These are phyloP conservation scores for Drepana falcataria DNA, from an alignment of 2,888 invertebrate genomes.

Conservation along the genomic window DNA sequence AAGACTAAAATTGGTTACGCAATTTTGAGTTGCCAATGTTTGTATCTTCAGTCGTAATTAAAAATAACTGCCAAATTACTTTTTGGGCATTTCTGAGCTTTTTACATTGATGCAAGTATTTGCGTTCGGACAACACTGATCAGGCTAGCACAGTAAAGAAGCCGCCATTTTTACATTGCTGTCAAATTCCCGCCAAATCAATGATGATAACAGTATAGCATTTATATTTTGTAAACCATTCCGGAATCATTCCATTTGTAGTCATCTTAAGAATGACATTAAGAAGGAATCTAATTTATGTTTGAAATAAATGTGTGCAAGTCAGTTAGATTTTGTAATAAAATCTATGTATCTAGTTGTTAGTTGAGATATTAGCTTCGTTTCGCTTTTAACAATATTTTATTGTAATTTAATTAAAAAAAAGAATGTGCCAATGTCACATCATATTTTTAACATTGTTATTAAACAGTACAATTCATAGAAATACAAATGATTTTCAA, in stretches of 20 bases:
- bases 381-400: constrained; percentile 5
- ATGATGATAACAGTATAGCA: neutral
- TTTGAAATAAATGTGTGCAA: constrained; percentile 23
- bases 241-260: constrained; percentile 50
- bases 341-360: constrained; percentile 11
- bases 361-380: neutral
- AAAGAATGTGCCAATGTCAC: constrained; percentile 44
- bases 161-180: neutral
- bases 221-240: constrained; percentile 30
- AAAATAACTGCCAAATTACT: no score
- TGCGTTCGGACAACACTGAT: no score
- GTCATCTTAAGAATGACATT: constrained; percentile 13
- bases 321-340: constrained; percentile 27
- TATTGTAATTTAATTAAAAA: constrained; percentile 13
- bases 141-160: no score
- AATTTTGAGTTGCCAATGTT: no score
- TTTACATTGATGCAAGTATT: no score
- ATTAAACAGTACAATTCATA: constrained; percentile 45
- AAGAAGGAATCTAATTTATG: constrained; percentile 20
- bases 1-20: no score
- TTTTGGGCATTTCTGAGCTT: no score
- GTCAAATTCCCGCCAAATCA: neutral
- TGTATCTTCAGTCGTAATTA: no score
- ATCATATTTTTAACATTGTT: constrained; percentile 17
- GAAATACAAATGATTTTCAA: constrained; percentile 35